Evolutionary conservation across 1,140 invertebrate species (phyloP).

Genomic region (Steinernema feltiae): DNA sequence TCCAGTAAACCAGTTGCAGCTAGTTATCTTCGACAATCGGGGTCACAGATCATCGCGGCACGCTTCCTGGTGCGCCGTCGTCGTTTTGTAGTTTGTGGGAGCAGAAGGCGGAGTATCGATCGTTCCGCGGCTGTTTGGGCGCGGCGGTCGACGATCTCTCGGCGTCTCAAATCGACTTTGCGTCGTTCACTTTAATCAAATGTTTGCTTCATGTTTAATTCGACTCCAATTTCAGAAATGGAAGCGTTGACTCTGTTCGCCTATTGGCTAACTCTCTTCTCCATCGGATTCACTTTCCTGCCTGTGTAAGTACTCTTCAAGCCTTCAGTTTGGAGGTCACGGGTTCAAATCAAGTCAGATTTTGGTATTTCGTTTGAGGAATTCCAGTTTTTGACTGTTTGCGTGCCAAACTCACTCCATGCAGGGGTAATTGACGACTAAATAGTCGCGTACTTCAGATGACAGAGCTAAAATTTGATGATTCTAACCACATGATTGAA

Average conservation of each 20-base stretch:
- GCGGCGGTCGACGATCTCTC: background rate
- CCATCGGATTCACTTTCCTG: slow-evolving; percentile 54
- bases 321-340: background rate
- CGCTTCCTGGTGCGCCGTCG: too few species aligned
- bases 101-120: background rate
- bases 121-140: background rate
- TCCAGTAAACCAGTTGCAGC: too few species aligned
- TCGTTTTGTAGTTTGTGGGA: background rate
- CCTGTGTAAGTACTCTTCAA: slow-evolving; percentile 42
- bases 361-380: too few species aligned
- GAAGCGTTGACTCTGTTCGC: slow-evolving; percentile 46
- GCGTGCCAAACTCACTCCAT: too few species aligned
- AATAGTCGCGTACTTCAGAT: too few species aligned
- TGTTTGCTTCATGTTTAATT: background rate
- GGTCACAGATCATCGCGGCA: too few species aligned
- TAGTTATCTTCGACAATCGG: too few species aligned
- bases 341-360: too few species aligned
- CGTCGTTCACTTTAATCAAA: background rate
- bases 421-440: too few species aligned
- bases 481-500: too few species aligned
- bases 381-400: too few species aligned
- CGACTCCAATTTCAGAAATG: slow-evolving; percentile 31
- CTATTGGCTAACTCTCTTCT: slow-evolving; percentile 52
- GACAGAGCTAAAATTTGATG: too few species aligned
- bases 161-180: background rate